These are phyloP conservation scores for Melanotaenia maccullochi DNA, from an alignment of 2,797 vertebrate species.

Conservation along the genomic window DNA sequence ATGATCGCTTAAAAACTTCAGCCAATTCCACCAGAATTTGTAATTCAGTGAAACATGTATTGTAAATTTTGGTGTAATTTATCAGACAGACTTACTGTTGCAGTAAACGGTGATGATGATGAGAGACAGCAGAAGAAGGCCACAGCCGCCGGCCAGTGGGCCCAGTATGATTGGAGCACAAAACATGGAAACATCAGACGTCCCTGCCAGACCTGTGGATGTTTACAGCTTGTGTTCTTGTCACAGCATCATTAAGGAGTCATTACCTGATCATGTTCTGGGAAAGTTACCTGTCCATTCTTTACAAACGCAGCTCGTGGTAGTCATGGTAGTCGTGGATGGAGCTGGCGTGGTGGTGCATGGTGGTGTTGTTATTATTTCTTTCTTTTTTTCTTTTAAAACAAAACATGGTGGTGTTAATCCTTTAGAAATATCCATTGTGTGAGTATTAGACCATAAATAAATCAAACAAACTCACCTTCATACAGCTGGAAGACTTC, in stretches of 20 bases:
- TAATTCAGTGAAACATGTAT: not conserved
- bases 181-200: not conserved
- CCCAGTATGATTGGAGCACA: conserved; percentile 72
- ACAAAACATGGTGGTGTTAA: not conserved
- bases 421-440: not conserved
- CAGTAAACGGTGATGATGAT: conserved; percentile 73
- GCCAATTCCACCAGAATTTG: not conserved
- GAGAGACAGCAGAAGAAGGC: conserved; percentile 76
- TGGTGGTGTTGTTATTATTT: not conserved
- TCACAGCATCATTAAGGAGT: not conserved
- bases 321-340: not conserved
- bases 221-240: not conserved
- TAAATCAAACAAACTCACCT: conserved; percentile 54
- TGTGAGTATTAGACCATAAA: not conserved
- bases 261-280: not conserved
- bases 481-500: conserved; percentile 6
- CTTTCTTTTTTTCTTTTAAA: not conserved
- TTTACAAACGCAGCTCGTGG: conserved; percentile 18
- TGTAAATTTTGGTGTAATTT: not conserved
- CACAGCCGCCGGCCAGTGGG: conserved; percentile 68
- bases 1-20: not conserved
- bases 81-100: conserved; percentile 72
- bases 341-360: rapidly evolving
- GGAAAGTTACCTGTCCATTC: not conserved
- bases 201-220: not conserved